A percentile compares a stretch with the other conserved stretches of the same genome.
Evolutionary conservation across 2,797 vertebrate genomes (phyloP).

Genomic region (Silurus aristotelis): DNA sequence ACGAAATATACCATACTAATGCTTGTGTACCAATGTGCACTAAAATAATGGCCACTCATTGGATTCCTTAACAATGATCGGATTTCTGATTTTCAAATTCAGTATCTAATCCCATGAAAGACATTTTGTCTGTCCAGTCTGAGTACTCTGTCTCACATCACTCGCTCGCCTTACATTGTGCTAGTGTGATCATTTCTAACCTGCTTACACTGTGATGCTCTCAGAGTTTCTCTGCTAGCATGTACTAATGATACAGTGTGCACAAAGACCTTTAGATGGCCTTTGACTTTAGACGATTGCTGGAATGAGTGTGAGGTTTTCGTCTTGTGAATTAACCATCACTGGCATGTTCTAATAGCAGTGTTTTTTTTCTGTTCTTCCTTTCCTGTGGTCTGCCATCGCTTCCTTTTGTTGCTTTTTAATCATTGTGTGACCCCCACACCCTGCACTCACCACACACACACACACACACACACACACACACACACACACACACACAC

Average conservation of each 20-base stretch:
- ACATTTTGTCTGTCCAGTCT: constrained; percentile 42
- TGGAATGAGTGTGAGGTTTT: constrained; percentile 43
- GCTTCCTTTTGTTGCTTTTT: constrained; percentile 50
- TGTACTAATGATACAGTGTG: constrained; percentile 39
- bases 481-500: constrained; percentile 4
- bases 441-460: constrained; percentile 41
- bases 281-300: constrained; percentile 19
- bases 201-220: constrained; percentile 52
- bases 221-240: constrained; percentile 30
- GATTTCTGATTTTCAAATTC: neutral
- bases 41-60: neutral
- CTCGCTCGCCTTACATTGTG: constrained; percentile 39
- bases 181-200: constrained; percentile 51
- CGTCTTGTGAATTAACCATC: constrained; percentile 65
- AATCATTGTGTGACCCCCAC: constrained; percentile 39
- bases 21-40: constrained; percentile 58
- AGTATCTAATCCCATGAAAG: neutral
- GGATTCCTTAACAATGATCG: neutral
- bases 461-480: constrained; percentile 8
- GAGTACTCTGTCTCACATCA: constrained; percentile 49
- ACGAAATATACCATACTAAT: constrained; percentile 5
- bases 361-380: constrained; percentile 58
- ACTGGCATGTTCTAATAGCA: constrained; percentile 60
- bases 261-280: constrained; percentile 61
- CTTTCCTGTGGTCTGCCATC: constrained; percentile 47